Conservation (phyloP, 2,888 invertebrate species). For the Chrysotoxum bicinctum region DNA sequence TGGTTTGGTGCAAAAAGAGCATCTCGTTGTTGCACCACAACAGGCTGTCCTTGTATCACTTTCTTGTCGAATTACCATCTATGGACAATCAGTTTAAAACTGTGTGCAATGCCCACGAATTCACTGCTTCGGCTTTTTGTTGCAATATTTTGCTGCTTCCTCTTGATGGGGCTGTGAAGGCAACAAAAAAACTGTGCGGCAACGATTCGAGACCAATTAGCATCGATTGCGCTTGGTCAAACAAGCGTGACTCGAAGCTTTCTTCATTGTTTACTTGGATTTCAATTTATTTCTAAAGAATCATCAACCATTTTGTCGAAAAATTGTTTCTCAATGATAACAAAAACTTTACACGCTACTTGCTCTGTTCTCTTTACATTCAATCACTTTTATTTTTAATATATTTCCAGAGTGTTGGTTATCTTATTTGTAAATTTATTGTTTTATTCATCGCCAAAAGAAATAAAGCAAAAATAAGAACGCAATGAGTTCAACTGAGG, state of each 20-base stretch:
- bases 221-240: constrained; percentile 42
- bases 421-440: not conserved
- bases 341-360: not conserved
- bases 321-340: not conserved
- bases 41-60: constrained; percentile 49
- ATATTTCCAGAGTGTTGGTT: constrained; percentile 28
- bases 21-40: not conserved
- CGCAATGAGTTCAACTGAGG: constrained; percentile 61
- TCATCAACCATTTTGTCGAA: not conserved
- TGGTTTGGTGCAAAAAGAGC: not conserved
- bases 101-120: constrained; percentile 11
- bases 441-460: not conserved
- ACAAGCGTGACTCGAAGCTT: constrained; percentile 49
- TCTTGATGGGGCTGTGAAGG: not conserved
- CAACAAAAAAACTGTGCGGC: not conserved
- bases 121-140: constrained; percentile 31
- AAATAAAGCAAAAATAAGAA: constrained; percentile 9
- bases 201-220: constrained; percentile 41
- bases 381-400: not conserved
- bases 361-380: not conserved
- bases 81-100: constrained; percentile 2
- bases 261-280: not conserved
- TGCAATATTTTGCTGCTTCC: not conserved
- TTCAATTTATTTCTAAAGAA: constrained; percentile 10
- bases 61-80: not conserved